Evolutionary conservation across 2,888 invertebrate species (phyloP).

Genomic region (Coenonympha glycerion): DNA sequence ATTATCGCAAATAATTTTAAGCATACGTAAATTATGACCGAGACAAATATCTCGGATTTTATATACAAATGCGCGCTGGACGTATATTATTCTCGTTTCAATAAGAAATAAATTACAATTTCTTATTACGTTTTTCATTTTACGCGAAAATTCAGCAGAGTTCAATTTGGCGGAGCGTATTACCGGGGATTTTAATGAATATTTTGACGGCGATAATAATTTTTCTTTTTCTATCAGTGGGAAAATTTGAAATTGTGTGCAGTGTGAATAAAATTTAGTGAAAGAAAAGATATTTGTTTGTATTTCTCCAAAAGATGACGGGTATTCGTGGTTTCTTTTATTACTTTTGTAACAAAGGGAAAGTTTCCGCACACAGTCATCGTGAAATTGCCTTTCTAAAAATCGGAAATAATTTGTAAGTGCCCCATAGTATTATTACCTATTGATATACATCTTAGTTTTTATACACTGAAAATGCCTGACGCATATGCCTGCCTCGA

Average conservation of each 20-base stretch:
- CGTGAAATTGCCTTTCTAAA: too few species aligned
- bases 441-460: too few species aligned
- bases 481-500: too few species aligned
- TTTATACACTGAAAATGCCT: too few species aligned
- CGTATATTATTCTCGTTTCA: slow-evolving; percentile 73
- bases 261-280: neutral
- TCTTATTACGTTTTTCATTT: slow-evolving; percentile 74
- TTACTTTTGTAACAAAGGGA: too few species aligned
- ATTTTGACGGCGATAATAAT: slow-evolving; percentile 35
- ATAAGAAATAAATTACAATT: slow-evolving; percentile 76
- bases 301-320: neutral
- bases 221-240: slow-evolving; percentile 4
- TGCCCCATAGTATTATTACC: too few species aligned
- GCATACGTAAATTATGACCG: too few species aligned
- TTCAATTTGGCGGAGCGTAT: slow-evolving; percentile 59
- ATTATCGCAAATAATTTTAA: too few species aligned
- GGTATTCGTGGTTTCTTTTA: neutral
- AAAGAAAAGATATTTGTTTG: neutral
- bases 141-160: slow-evolving; percentile 64
- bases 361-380: too few species aligned
- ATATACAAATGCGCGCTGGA: slow-evolving; percentile 39
- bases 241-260: neutral
- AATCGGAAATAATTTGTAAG: too few species aligned
- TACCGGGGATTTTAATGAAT: slow-evolving; percentile 59
- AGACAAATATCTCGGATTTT: too few species aligned